phyloP scores from a whole-genome alignment of 2,797 vertebrate genomes.

The Acrossocheilus wenchowensis region DNA sequence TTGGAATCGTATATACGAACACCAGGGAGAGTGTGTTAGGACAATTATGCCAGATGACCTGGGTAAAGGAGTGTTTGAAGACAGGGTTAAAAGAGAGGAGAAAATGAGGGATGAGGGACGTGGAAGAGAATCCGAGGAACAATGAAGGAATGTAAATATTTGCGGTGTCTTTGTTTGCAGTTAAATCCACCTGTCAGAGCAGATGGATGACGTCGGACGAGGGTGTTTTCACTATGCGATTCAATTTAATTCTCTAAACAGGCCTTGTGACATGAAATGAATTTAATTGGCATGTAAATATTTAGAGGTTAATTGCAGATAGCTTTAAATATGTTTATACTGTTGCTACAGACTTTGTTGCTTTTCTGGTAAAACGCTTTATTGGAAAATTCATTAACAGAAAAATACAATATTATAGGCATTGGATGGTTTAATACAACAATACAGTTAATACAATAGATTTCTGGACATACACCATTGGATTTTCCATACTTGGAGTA shows the following conservation, averaged over 20 bases:
- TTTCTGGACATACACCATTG: background rate
- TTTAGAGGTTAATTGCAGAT: conserved; percentile 64
- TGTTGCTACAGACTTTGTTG: background rate
- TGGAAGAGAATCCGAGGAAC: conserved; percentile 66
- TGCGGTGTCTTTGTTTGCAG: conserved; percentile 72
- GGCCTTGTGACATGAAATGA: conserved; percentile 69
- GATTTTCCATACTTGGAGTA: background rate
- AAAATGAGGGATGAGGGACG: conserved; percentile 17
- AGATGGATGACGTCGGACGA: conserved; percentile 65
- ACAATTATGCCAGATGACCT: conserved; percentile 5
- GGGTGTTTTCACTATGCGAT: conserved; percentile 42
- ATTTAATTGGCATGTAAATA: conserved; percentile 77
- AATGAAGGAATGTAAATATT: conserved; percentile 81
- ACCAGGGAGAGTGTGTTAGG: conserved; percentile 14
- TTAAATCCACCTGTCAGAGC: conserved; percentile 75
- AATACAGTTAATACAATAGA: background rate
- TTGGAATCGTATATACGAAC: conserved; percentile 1
- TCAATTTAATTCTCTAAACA: conserved; percentile 30
- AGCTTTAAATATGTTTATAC: background rate
- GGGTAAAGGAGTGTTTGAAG: conserved; percentile 32
- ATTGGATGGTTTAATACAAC: background rate
- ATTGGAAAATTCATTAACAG: background rate
- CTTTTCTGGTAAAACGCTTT: background rate
- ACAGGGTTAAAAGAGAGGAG: conserved; percentile 14
- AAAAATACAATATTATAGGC: background rate